Base-by-base conservation (phyloP, 1,140 invertebrate genomes). In the Penaeus chinensis region DNA sequence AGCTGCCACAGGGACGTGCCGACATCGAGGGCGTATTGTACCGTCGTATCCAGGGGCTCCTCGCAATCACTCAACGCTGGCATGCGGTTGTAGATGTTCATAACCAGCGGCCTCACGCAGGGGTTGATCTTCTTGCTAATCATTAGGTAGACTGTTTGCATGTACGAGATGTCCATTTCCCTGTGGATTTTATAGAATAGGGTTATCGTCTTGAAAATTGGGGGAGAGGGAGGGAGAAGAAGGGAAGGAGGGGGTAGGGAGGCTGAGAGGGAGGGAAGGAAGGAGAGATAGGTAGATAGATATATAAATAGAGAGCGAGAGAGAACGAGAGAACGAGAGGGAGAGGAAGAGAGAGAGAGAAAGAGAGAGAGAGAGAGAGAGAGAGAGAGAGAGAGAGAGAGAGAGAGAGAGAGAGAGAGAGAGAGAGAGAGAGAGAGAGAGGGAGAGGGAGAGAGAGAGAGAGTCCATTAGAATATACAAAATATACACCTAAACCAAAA, bases 61-160 rank as follows among this genome's bases (percentile, higher is more conserved):
- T 83, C 74, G 18, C 47, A 11, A 61, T 63, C 60, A 22, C 60
- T 37, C 20, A 81, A 16, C 18, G 77, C 47, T 18, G 85, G 85
- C 76, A 90, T 74, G 20, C 83, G 77, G 71, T 88, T 90, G 86
- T 90, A 90, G 61, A 90, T 82, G 78, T 90, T 90, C 83, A 90
- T 88, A 42, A 90, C 83, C 22, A 87, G 84, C 10, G 89, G 89
- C 27, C 89, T 78, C 24, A 90, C 89, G 69, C 89, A 90, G 0
- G 89, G 89, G 71, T 90, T 90, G 42, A 90, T 37, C 74, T 89
- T 90, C 69, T 90, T 88, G 42, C 83, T 90, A 66, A 90, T 66
- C 79, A 88, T 82, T 13, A 90, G 76, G 63, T 86, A 90, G 4
- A 85, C 86, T 47, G 84, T 85, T 62, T 88, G 82, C 63, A 90